Evolutionary conservation across 2,888 invertebrate genomes (phyloP), one percentile per base, ranked within the genome.

Genomic region (Stenotaenia linearis): DNA sequence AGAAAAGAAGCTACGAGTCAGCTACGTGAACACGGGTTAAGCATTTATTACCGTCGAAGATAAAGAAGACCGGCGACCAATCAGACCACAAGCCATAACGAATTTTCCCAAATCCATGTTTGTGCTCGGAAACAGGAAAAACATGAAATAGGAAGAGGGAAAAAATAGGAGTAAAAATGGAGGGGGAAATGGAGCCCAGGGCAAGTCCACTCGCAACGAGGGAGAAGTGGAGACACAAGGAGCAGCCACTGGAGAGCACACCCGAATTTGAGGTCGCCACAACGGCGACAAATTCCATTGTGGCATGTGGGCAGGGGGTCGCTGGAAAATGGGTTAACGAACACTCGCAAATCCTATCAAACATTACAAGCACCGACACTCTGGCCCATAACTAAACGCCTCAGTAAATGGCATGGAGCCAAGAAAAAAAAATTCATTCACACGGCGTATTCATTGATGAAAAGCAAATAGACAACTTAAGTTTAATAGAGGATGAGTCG

Each of bases 231-330:
- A 23, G 23, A 35, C 3, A 76, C 23, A 32, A 76, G 25, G 21
- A 75, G 35, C 25, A 25, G 45, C 37, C 37, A 76, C 45, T 37
- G 76, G 76, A 45, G 21, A 15, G 30, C 77, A 77, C 77, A 61
- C 61, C 61, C 61, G 61, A 61, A 61, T 61, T 61, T 61, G 61
- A 61, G 61, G 61, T 61, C 61, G 61, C 61, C 61, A 61, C 61
- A 61, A 15, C 61, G 61, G 61, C 61, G 61, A 61, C 61, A 28
- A 61, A 61, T 61, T 61, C 61, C 61, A 61, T 61, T 61, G 61
- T 61, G 61, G 61, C 7, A 9, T 25, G 61, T 61, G 61, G 45
- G 61, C 61, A 61, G 61, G 61, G 61, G 61, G 61, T 61, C 61
- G 61, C 61, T 23, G 61, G 61, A 61, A 61, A 61, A 61, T 61